Evolutionary conservation across 2,888 invertebrate genomes (phyloP).

Genomic region (Diaprepes abbreviatus): DNA sequence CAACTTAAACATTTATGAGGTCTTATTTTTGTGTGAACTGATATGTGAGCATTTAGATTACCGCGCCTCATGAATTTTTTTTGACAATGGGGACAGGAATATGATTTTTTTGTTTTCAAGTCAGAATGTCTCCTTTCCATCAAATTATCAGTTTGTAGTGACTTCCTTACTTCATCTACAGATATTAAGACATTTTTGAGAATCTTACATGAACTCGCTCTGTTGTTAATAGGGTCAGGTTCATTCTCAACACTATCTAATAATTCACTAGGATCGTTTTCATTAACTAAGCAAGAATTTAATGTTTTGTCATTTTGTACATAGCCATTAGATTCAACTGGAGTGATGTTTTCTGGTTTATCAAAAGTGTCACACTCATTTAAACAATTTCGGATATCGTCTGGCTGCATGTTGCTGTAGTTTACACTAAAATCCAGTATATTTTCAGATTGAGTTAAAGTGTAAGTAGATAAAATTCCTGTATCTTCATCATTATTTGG

Average conservation of each 20-base stretch:
- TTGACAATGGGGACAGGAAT: constrained; percentile 62
- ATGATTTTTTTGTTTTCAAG: constrained; percentile 51
- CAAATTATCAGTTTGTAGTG: not conserved
- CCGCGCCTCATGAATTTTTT: constrained; percentile 62
- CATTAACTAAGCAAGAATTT: constrained; percentile 11
- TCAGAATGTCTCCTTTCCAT: constrained; percentile 22
- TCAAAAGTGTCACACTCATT: not conserved
- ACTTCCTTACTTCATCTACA: constrained; percentile 17
- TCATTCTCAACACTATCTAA: constrained; percentile 13
- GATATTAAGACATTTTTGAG: not conserved
- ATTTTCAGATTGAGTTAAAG: not conserved
- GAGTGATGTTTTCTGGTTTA: not conserved
- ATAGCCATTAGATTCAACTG: not conserved
- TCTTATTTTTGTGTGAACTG: constrained; percentile 62
- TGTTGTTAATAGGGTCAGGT: not conserved
- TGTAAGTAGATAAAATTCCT: not conserved
- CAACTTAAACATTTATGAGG: constrained; percentile 64
- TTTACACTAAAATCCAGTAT: constrained; percentile 14
- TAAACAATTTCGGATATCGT: not conserved
- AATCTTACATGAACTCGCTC: not conserved
- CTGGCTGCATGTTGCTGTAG: not conserved
- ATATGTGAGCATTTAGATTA: constrained; percentile 63
- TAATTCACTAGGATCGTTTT: constrained; percentile 9
- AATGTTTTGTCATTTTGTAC: not conserved
- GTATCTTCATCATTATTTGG: not conserved